Conservation (phyloP, 2,113 vertebrate genomes). For the Arvicanthis niloticus region DNA sequence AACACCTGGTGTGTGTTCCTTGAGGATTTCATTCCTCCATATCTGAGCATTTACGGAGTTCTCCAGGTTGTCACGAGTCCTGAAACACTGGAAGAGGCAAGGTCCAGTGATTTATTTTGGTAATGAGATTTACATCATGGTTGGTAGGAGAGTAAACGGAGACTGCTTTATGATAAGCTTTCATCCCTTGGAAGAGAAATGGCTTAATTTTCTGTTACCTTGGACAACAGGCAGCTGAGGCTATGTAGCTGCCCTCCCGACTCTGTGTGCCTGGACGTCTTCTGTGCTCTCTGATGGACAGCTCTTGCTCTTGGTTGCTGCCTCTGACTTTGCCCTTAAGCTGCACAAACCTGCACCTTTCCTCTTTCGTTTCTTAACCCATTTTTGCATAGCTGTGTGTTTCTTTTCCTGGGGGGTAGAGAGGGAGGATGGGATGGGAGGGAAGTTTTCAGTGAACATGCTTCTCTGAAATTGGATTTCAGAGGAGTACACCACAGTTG, state of each 20-base stretch:
- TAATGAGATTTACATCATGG: constrained; percentile 82
- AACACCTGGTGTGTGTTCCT: constrained; percentile 80
- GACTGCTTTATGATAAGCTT: constrained; percentile 76
- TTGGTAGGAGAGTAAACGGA: constrained; percentile 72
- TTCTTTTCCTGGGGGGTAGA: neutral
- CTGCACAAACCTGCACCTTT: neutral
- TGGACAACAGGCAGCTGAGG: neutral
- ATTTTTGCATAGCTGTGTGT: neutral
- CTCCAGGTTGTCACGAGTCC: constrained; percentile 79
- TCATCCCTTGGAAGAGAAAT: constrained; percentile 45
- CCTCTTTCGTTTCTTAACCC: neutral
- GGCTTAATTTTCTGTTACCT: constrained; percentile 26
- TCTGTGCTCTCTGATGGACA: neutral
- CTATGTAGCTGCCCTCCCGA: neutral
- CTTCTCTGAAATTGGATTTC: constrained; percentile 48
- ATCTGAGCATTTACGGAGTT: constrained; percentile 74
- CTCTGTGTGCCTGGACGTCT: neutral
- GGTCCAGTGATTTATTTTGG: constrained; percentile 84
- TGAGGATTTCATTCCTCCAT: constrained; percentile 72
- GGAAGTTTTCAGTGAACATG: neutral
- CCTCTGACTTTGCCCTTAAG: neutral
- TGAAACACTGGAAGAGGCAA: constrained; percentile 79
- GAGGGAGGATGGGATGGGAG: neutral
- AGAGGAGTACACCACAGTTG: neutral
- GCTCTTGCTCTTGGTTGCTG: neutral